Base-by-base conservation (phyloP, 2,888 invertebrate genomes). In the Tortrix viridana region DNA sequence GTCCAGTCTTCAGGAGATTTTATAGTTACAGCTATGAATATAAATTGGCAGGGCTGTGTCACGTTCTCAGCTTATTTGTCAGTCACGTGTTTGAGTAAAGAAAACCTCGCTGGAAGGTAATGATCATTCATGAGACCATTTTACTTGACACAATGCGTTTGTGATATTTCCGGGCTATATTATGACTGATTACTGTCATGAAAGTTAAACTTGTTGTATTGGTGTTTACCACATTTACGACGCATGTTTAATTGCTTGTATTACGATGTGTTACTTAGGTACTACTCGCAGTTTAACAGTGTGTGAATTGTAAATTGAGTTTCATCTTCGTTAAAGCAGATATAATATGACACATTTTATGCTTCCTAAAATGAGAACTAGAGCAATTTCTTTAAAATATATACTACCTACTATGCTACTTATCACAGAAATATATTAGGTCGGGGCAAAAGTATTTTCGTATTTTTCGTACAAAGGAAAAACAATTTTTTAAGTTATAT, bases 71-170 rank as follows among this genome's bases (percentile, higher is more conserved):
- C 55, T 20, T 60, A 43, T 43, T 60, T 49, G 41, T 48, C 48
- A 47, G 20, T 60, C 60, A 60, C 60, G 54, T 55, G 49, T 43
- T 22, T n/a, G 49, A 32, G 49, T 43, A 43, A 44, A 61, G 48
- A 32, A 56, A 55, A 48, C 43, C 22, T 44, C 20, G 23, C 20
- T 49, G 22, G 26, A 32, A 44, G 22, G 46, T 53, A 60, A 53
- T 50, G 43, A 50, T 53, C 59, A 41, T 54, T 60, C 47, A 47
- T 60, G 23, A 53, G 23, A 60, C 23, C n/a, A 20, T 53, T 60
- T 54, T 47, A 19, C 47, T 44, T 26, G 38, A 23, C 19, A 41
- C 38, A 46, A 44, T 55, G 20, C 32, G 12, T 6, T 61, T 16
- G 22, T 23, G 56, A 38, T 54, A 44, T 55, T 44, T 49, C 55